Evolutionary conservation across 2,797 vertebrate genomes (phyloP), one percentile per base, ranked within the genome.

Genomic region (Enteromius thamalakanensis): DNA sequence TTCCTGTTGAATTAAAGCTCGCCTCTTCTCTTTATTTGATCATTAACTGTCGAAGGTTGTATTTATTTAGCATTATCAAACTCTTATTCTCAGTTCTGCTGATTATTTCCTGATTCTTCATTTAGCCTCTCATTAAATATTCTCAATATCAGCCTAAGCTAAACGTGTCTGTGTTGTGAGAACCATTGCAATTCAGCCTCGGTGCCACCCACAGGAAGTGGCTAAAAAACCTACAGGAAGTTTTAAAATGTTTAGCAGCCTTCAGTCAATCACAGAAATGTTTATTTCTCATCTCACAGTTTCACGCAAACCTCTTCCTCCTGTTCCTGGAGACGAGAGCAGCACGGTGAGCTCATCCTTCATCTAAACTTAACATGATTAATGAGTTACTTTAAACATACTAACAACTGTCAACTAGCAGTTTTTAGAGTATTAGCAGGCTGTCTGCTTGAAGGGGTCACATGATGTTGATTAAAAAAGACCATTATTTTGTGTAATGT

Each of bases 221-320:
- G 55, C 55, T 60, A 0, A 11, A 5, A 58, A 60, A 23, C 10
- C n/a, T 26, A 14, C 58, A 62, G 58, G 23, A 62, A 29, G 58
- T 29, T 26, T 60, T 26, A 26, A 60, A 1, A 26, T 1, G 3
- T 58, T 23, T 32, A 55, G 6, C 62, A n/a, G 51, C 7, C 34
- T 12, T 49, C 45, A 65, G 2, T n/a, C 29, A 70, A 21, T 37
- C 32, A 70, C 64, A 34, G 29, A 80, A 23, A 42, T 47, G 6
- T 19, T 45, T 72, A 7, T 87, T 86, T 80, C 2, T 76, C 64
- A 77, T 42, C 89, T 87, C 37, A 10, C 51, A 98, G 97, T 94
- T 91, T 91, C 95, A 71, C 94, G 91, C 78, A 96, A 96, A 86
- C 93, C 94, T 26, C 91, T 97, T n/a, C 96, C 96, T 69, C 94